Percentiles rank a stretch among this genome's conserved stretches.
phyloP scores from a whole-genome alignment of 1,140 invertebrate species.

The Caenorhabditis tropicalis region DNA sequence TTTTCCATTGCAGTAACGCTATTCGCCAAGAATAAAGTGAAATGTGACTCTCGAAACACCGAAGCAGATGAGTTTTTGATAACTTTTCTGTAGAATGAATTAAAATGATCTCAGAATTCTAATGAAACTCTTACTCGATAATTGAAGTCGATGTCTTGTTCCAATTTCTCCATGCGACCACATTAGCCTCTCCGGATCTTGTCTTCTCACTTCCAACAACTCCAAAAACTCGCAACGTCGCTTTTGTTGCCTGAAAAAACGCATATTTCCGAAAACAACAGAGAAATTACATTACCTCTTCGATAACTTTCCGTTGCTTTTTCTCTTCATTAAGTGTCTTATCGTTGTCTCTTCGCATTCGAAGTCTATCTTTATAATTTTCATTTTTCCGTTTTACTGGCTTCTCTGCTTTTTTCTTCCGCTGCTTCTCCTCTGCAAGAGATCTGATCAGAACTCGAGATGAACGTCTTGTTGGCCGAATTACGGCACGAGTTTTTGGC shows the following conservation, averaged over 20 bases:
- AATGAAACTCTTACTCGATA: background rate
- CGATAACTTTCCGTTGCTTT: background rate
- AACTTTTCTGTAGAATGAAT: no score
- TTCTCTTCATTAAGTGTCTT: background rate
- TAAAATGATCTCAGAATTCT: no score
- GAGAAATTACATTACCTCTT: background rate
- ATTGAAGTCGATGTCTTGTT: background rate
- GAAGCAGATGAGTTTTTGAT: no score
- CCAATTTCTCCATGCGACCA: background rate
- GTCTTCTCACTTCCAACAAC: background rate
- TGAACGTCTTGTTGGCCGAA: background rate
- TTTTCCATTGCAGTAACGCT: background rate
- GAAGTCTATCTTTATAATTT: background rate
- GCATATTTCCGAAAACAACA: background rate
- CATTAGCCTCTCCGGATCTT: background rate
- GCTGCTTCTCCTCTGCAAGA: background rate
- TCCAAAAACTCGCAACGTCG: background rate
- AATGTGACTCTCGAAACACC: background rate
- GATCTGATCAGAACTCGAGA: background rate
- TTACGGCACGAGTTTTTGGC: no score
- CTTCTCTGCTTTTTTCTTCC: background rate
- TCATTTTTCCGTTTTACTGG: background rate
- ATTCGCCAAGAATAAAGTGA: background rate
- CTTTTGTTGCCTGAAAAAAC: background rate
- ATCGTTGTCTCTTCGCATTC: background rate